These are phyloP conservation scores for Tenodera sinensis DNA, from an alignment of 2,888 invertebrate species.

Conservation along the genomic window DNA sequence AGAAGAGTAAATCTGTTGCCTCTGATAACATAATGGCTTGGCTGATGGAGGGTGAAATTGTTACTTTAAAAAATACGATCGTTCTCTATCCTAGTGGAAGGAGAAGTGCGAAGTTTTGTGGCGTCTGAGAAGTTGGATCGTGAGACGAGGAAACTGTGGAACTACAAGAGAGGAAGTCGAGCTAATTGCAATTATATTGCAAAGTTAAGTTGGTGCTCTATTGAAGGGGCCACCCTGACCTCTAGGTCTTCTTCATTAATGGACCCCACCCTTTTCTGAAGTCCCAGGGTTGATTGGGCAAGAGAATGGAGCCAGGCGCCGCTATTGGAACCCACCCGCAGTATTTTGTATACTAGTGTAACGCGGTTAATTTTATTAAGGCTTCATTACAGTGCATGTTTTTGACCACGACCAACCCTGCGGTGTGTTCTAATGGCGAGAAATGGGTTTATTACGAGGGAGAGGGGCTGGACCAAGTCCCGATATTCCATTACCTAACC, in stretches of 20 bases:
- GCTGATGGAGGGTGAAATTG: conserved; percentile 28
- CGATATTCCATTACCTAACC: neutral
- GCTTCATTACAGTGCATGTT: neutral
- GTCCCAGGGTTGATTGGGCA: neutral
- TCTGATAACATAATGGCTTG: conserved; percentile 24
- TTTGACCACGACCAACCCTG: neutral
- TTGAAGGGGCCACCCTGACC: neutral
- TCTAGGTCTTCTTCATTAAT: neutral
- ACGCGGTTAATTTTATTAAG: neutral
- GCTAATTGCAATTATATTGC: conserved; percentile 15
- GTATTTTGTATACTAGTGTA: neutral
- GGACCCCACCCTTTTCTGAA: neutral
- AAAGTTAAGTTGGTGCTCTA: conserved; percentile 11
- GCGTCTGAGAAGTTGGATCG: neutral
- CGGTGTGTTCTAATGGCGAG: neutral
- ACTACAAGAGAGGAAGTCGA: neutral
- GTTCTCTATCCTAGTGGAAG: neutral
- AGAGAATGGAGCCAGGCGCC: neutral
- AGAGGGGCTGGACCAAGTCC: neutral
- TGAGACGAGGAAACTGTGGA: neutral
- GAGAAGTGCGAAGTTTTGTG: conserved; percentile 14
- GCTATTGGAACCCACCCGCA: neutral
- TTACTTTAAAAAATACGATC: conserved; percentile 3
- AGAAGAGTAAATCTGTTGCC: conserved; percentile 19
- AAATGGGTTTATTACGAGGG: neutral